Evolutionary conservation across 2,113 vertebrate species (phyloP), one percentile per base, ranked within the genome.

Genomic region (Callocephalon fimbriatum): DNA sequence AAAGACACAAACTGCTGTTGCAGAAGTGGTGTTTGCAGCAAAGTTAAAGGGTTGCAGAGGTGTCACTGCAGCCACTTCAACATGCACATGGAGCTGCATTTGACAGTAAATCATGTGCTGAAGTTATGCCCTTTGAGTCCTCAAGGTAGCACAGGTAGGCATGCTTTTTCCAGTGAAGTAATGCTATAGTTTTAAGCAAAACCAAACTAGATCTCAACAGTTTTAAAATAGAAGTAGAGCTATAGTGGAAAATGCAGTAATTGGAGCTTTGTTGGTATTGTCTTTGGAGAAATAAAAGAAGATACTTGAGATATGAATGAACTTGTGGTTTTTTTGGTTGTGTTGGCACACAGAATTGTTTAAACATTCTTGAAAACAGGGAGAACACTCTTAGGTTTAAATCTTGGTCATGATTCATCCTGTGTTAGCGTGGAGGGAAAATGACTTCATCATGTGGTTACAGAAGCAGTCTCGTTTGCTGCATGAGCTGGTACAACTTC

Each of bases 221-320:
- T 10, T 35, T 25, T 40, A 4, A 40, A 47, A 11, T 13, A 26
- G 7, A 86, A 25, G 1, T 35, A 21, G 12, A 35, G 13, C 40
- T 65, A 0, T 18, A 37, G 14, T 44, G 23, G 47, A 29, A 53
- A 61, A 65, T 44, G 40, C 2, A 6, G 14, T 18, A 61, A 22
- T 31, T 35, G 27, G n/a, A 26, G 37, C 40, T 73, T 61, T 82
- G 59, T 15, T 90, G 31, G 4, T 83, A 1, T 6, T 72, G 44
- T 48, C 5, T 0, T 6, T 73, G 48, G 31, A 68, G 18, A 72
- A 35, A 44, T 5, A 19, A 21, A 68, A 20, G 48, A 21, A 62
- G 37, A 20, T 0, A 4, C 32, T 59, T 9, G 20, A 51, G 16
- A 45, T 27, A 21, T 0, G 8, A 26, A 15, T 53, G 1, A 37